phyloP scores from a whole-genome alignment of 2,113 vertebrate genomes.

The Hippopotamus amphibius region DNA sequence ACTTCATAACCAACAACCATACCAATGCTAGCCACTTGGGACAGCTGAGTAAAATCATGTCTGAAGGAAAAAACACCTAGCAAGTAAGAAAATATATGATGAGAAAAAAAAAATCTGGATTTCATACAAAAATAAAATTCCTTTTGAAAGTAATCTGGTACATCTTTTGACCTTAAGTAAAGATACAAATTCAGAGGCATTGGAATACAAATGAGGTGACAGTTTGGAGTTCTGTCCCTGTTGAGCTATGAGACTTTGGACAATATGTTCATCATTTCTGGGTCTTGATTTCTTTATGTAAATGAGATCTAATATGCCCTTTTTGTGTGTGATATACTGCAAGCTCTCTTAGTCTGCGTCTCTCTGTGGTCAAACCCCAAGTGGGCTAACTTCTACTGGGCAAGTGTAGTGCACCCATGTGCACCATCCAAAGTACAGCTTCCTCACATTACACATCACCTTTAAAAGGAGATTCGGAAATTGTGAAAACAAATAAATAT shows the following conservation, averaged over 20 bases:
- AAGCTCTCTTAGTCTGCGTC: background rate
- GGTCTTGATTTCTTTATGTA: background rate
- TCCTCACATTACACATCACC: background rate
- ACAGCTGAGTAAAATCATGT: background rate
- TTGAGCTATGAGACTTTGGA: background rate
- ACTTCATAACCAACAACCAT: background rate
- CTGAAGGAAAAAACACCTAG: background rate
- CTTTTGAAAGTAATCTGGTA: background rate
- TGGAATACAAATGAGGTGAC: background rate
- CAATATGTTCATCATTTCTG: background rate
- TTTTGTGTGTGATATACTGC: background rate
- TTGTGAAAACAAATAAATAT: background rate
- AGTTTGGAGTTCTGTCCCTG: background rate
- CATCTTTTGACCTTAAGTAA: background rate
- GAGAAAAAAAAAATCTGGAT: background rate
- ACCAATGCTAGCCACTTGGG: background rate
- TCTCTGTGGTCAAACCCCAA: background rate
- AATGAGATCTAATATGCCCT: background rate
- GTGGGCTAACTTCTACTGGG: background rate
- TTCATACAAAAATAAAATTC: background rate
- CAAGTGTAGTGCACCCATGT: fast-evolving
- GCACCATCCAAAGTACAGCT: background rate
- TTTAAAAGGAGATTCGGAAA: background rate
- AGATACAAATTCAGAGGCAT: background rate
- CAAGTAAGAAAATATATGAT: background rate